Evolutionary conservation across 2,888 invertebrate genomes (phyloP).

Genomic region (Pyralis farinalis): DNA sequence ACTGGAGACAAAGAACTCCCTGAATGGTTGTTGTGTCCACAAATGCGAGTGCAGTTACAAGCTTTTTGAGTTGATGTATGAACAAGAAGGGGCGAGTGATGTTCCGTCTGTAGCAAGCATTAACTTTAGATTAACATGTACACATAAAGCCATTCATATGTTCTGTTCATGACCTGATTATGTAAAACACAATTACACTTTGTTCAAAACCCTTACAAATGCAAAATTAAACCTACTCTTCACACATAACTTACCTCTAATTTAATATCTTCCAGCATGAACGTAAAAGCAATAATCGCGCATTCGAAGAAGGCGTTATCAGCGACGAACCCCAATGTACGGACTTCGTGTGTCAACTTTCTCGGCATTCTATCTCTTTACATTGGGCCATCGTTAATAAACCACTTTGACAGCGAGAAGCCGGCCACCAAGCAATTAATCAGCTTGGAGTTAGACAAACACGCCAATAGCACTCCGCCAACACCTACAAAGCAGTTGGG

Average conservation of each 20-base stretch:
- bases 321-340: constrained; percentile 92
- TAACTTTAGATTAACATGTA: too few species aligned
- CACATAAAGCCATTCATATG: too few species aligned
- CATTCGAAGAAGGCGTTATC: constrained; percentile 91
- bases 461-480: constrained; percentile 87
- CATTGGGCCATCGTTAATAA: constrained; percentile 87
- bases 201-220: too few species aligned
- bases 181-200: too few species aligned
- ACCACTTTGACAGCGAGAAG: constrained; percentile 93
- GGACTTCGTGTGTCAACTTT: constrained; percentile 87
- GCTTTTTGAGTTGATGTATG: too few species aligned
- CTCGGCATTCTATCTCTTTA: constrained; percentile 90
- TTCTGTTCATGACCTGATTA: too few species aligned
- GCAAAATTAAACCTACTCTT: background rate
- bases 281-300: constrained; percentile 87
- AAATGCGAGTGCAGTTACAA: too few species aligned
- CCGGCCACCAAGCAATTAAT: constrained; percentile 91
- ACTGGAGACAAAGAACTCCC: too few species aligned
- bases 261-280: constrained; percentile 72
- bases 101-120: too few species aligned
- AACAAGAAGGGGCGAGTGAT: too few species aligned
- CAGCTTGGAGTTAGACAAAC: constrained; percentile 91
- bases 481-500: constrained; percentile 84
- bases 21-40: too few species aligned
- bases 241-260: background rate